Percentiles rank a stretch among this genome's conserved stretches.
These are phyloP conservation scores for Hydraecia micacea DNA, from an alignment of 2,888 invertebrate genomes.

Conservation along the genomic window DNA sequence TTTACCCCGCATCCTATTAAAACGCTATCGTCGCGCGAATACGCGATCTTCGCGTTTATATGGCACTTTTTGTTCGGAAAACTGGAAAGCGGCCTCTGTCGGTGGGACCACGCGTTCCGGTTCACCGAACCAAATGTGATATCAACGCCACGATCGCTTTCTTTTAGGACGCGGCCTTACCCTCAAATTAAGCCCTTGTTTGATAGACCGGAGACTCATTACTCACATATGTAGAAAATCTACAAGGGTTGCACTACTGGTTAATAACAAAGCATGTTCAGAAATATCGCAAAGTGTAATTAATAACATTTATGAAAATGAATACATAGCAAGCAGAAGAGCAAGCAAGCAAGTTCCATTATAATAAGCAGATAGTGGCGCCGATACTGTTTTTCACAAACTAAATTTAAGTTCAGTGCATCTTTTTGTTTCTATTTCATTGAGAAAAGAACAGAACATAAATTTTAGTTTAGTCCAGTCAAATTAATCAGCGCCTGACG, in stretches of 20 bases:
- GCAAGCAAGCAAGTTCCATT: slow-evolving; percentile 1
- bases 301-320: background rate
- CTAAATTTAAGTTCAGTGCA: no score
- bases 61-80: background rate
- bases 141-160: background rate
- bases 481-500: no score
- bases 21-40: no score
- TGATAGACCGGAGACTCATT: background rate
- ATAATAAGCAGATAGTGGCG: background rate
- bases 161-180: background rate
- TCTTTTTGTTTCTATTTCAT: no score
- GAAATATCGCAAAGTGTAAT: slow-evolving; percentile 18
- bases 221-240: background rate
- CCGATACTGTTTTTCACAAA: no score
- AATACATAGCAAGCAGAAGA: slow-evolving; percentile 17
- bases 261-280: slow-evolving; percentile 21
- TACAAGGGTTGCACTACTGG: background rate
- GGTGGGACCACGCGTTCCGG: background rate
- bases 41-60: no score
- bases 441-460: no score
- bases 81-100: background rate
- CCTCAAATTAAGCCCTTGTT: background rate
- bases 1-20: no score
- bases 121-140: background rate
- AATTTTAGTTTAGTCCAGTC: no score